Evolutionary conservation across 2,797 vertebrate species (phyloP), one percentile per base, ranked within the genome.

Genomic region (Acridotheres tristis): DNA sequence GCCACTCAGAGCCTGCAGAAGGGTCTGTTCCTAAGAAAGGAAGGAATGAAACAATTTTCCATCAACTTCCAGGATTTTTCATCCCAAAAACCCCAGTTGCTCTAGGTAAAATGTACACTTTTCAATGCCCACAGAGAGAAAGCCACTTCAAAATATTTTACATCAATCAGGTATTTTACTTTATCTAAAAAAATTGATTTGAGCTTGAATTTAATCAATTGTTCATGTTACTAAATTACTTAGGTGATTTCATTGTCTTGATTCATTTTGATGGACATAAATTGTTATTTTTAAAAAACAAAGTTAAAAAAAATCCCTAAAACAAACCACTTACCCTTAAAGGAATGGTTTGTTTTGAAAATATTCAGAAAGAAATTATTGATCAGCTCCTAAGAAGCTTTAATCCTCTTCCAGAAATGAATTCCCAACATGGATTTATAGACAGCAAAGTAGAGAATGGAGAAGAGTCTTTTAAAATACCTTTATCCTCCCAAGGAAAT

Each of bases 271-370:
- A 57, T 42, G 51, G 11, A 34, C 10, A 4, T 11, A 29, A 69
- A 30, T 53, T 43, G 1, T 7, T 29, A 13, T 13, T 77, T 69
- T 54, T 7, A 4, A 25, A 57, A 59, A 36, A 27, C 0, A 15
- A 42, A 20, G 1, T 42, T 26, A n/a, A 0, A 2, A 63, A 54
- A 38, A 32, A 21, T 48, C 7, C 19, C 11, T 54, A 3, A 34
- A 40, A 17, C 3, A 50, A 68, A 21, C 34, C 19, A 19, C 40
- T 57, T 71, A 16, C 16, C 40, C 26, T 53, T 7, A 30, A 66
- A 43, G 22, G 38, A 86, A 16, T 7, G 0, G 1, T 38, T 62
- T 51, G 11, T 16, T 74, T 57, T 8, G 5, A 25, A 83, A 54
- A 25, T 14, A 23, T 4, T 43, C 30, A 9, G 48, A 30, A 65